Evolutionary conservation across 2,888 invertebrate species (phyloP).

Genomic region (Smittia aterrima): DNA sequence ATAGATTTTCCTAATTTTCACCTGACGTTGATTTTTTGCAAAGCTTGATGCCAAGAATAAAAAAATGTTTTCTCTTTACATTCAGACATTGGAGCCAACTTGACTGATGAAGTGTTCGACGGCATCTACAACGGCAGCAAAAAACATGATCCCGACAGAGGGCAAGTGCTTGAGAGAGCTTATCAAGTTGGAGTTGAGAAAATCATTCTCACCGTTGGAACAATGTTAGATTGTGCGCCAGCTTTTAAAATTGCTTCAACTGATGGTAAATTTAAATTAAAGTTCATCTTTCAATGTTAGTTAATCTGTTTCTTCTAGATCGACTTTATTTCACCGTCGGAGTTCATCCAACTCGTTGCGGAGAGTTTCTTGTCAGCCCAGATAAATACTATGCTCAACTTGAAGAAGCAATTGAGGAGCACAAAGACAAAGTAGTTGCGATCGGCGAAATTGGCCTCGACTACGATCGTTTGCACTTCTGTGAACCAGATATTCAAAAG

Average conservation of each 20-base stretch:
- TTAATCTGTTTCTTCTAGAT: constrained; percentile 51
- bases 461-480: constrained; percentile 88
- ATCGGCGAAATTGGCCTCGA: constrained; percentile 94
- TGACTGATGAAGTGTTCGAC: constrained; percentile 86
- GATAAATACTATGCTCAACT: constrained; percentile 70
- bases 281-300: background rate
- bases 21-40: background rate
- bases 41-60: background rate
- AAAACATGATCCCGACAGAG: constrained; percentile 81
- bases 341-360: constrained; percentile 91
- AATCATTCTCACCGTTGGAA: constrained; percentile 88
- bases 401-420: constrained; percentile 61
- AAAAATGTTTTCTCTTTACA: background rate
- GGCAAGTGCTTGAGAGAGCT: constrained; percentile 70
- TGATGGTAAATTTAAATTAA: constrained; percentile 62
- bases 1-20: background rate
- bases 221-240: constrained; percentile 70
- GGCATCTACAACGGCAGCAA: constrained; percentile 80
- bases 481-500: constrained; percentile 77
- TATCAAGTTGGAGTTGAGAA: constrained; percentile 77
- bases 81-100: constrained; percentile 90
- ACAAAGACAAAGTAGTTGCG: constrained; percentile 78
- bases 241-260: constrained; percentile 71
- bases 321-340: constrained; percentile 84
- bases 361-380: constrained; percentile 72